A percentile compares a stretch with the other conserved stretches of the same genome.
Conservation (phyloP, 2,797 vertebrate species). For the Perodicticus potto region DNA sequence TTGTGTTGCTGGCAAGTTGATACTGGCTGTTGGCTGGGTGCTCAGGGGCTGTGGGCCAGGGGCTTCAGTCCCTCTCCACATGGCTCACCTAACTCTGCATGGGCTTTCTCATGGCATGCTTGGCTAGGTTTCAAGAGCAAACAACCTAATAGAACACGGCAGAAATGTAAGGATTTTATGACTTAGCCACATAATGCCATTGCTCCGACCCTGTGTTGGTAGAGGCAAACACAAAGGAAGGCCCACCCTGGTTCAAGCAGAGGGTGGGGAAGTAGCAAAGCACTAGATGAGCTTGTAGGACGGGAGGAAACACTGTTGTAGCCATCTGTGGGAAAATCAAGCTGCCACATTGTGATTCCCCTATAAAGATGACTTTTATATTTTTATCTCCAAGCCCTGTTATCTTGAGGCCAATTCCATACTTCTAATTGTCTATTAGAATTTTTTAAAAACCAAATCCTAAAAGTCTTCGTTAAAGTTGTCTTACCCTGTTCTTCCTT, state of each 20-base stretch:
- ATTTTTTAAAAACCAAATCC: not conserved
- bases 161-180: not conserved
- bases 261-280: not conserved
- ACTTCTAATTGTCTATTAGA: not conserved
- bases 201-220: not conserved
- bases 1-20: not conserved
- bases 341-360: not conserved
- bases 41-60: too few species aligned
- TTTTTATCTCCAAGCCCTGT: not conserved
- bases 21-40: not conserved
- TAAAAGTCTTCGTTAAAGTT: not conserved
- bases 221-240: not conserved
- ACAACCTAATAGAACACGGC: not conserved
- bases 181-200: not conserved
- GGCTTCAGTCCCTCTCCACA: not conserved
- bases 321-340: not conserved
- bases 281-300: not conserved
- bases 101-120: not conserved
- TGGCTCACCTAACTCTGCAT: not conserved
- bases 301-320: not conserved
- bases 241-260: not conserved
- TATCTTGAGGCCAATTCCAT: not conserved
- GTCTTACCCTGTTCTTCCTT: not conserved
- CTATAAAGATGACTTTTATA: not conserved
- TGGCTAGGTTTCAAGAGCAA: not conserved